These are phyloP conservation scores for Cephus cinctus DNA, from an alignment of 1,140 invertebrate genomes.

Conservation along the genomic window DNA sequence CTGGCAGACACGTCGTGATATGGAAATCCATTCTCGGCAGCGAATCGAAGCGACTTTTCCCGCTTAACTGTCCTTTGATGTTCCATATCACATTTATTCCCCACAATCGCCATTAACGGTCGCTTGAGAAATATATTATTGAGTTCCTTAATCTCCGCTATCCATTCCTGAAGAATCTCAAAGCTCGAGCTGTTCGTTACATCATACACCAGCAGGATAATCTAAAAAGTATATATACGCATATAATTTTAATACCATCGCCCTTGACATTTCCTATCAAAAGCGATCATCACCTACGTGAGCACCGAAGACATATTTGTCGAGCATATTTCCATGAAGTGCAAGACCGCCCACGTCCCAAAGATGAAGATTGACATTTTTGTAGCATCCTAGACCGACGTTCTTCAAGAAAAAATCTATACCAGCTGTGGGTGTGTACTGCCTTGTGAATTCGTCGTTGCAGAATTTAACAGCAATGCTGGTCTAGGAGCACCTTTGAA, in stretches of 20 bases:
- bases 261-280: neutral
- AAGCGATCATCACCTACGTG: conserved; percentile 61
- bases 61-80: conserved; percentile 78
- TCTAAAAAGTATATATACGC: conserved; percentile 57
- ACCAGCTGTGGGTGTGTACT: conserved; percentile 73
- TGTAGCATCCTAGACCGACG: conserved; percentile 66
- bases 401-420: conserved; percentile 79
- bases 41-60: conserved; percentile 78
- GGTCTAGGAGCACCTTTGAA: conserved; percentile 57
- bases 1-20: conserved; percentile 81
- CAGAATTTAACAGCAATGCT: conserved; percentile 70
- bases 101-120: conserved; percentile 74
- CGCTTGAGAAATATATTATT: conserved; percentile 52
- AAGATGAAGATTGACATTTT: conserved; percentile 71
- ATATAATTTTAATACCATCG: neutral
- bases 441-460: conserved; percentile 73
- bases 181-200: conserved; percentile 82
- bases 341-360: conserved; percentile 84
- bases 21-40: conserved; percentile 71
- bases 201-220: conserved; percentile 83
- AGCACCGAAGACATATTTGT: conserved; percentile 78
- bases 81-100: conserved; percentile 89
- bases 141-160: conserved; percentile 64
- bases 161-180: conserved; percentile 75
- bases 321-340: conserved; percentile 73